Conservation (phyloP, 2,113 vertebrate species). For the Clarias magur region DNA sequence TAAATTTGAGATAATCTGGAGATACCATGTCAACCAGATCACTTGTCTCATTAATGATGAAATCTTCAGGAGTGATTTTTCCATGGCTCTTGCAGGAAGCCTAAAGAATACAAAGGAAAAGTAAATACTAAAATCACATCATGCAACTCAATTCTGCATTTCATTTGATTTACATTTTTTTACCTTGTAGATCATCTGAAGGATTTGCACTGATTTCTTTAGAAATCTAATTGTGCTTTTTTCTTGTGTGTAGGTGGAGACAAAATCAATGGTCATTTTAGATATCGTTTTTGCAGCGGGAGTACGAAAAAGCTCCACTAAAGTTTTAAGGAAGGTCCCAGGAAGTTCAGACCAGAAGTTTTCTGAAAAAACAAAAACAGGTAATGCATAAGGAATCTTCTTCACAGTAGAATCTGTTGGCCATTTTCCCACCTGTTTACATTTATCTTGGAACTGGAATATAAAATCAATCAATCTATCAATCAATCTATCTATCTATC, state of each 20-base stretch:
- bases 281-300: neutral
- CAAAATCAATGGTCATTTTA: neutral
- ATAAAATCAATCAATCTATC: too few relatives aligned
- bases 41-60: slow-evolving; percentile 52
- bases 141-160: neutral
- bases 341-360: slow-evolving; percentile 20
- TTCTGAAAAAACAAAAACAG: neutral
- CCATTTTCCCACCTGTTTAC: neutral
- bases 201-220: neutral
- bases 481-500: too few relatives aligned
- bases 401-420: neutral
- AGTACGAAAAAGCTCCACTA: slow-evolving; percentile 5
- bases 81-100: slow-evolving; percentile 37
- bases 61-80: slow-evolving; percentile 33
- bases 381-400: neutral
- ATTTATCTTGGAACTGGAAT: neutral
- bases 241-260: too few relatives aligned
- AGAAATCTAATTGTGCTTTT: neutral
- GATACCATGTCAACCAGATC: slow-evolving; percentile 32
- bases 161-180: neutral
- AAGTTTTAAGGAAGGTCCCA: slow-evolving; percentile 2
- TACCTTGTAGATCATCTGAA: slow-evolving; percentile 54
- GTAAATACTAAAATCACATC: neutral
- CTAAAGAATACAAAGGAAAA: slow-evolving; percentile 41
- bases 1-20: too few relatives aligned